Percentiles rank a stretch among this genome's conserved stretches.
These are phyloP conservation scores for Limnephilus marmoratus DNA, from an alignment of 2,888 invertebrate species.

Conservation along the genomic window DNA sequence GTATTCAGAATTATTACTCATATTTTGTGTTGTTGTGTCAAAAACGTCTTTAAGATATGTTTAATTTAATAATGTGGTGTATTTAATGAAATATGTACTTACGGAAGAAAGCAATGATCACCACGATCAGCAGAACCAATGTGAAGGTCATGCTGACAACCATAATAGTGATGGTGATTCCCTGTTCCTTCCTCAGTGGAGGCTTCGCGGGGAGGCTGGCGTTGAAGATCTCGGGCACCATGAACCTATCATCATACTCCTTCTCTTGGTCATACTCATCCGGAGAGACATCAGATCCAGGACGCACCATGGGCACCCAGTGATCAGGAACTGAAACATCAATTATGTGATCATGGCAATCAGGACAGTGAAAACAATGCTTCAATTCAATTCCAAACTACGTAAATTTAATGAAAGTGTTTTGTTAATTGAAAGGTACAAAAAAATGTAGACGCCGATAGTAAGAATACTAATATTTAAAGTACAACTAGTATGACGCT, in stretches of 20 bases:
- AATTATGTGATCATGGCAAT: not conserved
- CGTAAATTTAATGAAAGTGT: too few relatives aligned
- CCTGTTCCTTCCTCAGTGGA: conserved; percentile 53
- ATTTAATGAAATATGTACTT: conserved; percentile 6
- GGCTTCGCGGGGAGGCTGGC: conserved; percentile 53
- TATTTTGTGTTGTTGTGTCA: not conserved
- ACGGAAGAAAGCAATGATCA: conserved; percentile 55
- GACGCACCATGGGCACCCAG: conserved; percentile 63
- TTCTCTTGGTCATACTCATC: conserved; percentile 71
- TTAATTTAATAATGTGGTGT: not conserved
- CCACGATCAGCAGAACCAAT: conserved; percentile 69
- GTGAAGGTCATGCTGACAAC: conserved; percentile 71
- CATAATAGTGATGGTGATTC: conserved; percentile 68
- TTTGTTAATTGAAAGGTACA: too few relatives aligned
- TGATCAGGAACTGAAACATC: conserved; percentile 60
- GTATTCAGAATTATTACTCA: not conserved
- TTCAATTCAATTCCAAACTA: not conserved
- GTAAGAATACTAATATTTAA: too few relatives aligned
- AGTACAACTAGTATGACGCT: too few relatives aligned
- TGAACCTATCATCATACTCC: conserved; percentile 63
- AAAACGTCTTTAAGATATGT: not conserved
- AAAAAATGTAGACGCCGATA: too few relatives aligned
- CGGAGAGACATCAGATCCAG: conserved; percentile 68
- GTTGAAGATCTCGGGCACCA: conserved; percentile 59
- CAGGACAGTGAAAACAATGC: not conserved